phyloP scores from a whole-genome alignment of 2,797 vertebrate genomes.

The Moxostoma hubbsi region DNA sequence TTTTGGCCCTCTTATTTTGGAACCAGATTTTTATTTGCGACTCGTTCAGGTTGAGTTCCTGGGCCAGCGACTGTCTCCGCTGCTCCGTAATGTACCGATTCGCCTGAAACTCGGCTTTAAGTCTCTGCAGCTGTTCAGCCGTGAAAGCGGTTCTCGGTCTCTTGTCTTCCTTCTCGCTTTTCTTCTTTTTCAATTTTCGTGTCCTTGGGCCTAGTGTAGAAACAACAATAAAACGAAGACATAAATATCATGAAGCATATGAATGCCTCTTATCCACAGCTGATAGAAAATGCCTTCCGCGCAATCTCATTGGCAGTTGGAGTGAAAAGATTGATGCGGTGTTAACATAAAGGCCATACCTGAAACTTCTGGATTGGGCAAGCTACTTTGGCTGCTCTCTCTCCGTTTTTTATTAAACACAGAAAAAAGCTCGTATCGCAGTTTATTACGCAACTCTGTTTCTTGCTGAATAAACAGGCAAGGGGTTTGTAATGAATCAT shows the following conservation, averaged over 20 bases:
- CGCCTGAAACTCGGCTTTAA: conserved; percentile 95
- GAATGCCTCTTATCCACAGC: conserved; percentile 10
- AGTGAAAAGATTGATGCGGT: not conserved
- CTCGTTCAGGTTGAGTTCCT: conserved; percentile 96
- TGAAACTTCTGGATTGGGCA: not conserved
- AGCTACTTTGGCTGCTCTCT: not conserved
- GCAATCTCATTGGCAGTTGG: not conserved
- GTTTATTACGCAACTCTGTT: not conserved
- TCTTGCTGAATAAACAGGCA: conserved; percentile 5
- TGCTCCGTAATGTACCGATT: conserved; percentile 98
- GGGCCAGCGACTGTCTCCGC: conserved; percentile 91
- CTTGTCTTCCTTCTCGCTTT: conserved; percentile 96
- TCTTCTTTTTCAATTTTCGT: conserved; percentile 98
- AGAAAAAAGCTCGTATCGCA: not conserved
- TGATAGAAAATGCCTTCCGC: not conserved
- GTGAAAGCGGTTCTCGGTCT: conserved; percentile 95
- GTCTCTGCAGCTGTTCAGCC: conserved; percentile 96
- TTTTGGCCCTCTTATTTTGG: conserved; percentile 97
- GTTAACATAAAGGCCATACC: not conserved
- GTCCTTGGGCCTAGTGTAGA: conserved; percentile 92
- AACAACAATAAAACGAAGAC: conserved; percentile 77
- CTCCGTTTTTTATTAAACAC: conserved; percentile 11
- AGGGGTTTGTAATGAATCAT: not conserved
- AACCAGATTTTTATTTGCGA: conserved; percentile 99
- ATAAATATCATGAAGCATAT: conserved; percentile 69